phyloP scores from a whole-genome alignment of 1,140 invertebrate genomes.

The Bombus haemorrhoidalis region DNA sequence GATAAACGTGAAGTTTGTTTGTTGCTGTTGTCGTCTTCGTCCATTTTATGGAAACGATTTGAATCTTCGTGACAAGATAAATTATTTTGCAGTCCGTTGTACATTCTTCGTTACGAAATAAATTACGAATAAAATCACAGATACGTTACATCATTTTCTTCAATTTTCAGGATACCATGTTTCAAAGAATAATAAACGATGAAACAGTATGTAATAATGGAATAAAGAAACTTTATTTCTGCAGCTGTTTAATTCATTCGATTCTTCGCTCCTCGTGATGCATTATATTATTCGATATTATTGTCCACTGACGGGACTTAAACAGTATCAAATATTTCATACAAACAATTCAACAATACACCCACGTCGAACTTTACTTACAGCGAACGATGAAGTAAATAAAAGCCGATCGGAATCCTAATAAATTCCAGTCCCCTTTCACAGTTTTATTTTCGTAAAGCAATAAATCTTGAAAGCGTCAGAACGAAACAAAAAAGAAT shows the following conservation, averaged over 20 bases:
- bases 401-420: not conserved
- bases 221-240: not conserved
- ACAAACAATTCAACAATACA: not conserved
- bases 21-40: not conserved
- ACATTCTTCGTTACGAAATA: not conserved
- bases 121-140: too few relatives aligned
- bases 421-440: constrained; percentile 14
- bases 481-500: not conserved
- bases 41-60: not conserved
- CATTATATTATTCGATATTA: not conserved
- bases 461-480: constrained; percentile 6
- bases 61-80: not conserved
- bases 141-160: not conserved
- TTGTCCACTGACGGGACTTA: not conserved
- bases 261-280: not conserved
- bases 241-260: not conserved
- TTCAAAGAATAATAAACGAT: too few relatives aligned
- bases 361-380: too few relatives aligned
- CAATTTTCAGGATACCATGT: not conserved
- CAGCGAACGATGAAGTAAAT: not conserved
- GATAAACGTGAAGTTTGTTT: not conserved
- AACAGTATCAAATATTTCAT: not conserved
- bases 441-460: not conserved
- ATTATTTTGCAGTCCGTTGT: not conserved
- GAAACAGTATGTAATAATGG: not conserved